Conservation (phyloP, 2,888 invertebrate species). For the Acleris literana region DNA sequence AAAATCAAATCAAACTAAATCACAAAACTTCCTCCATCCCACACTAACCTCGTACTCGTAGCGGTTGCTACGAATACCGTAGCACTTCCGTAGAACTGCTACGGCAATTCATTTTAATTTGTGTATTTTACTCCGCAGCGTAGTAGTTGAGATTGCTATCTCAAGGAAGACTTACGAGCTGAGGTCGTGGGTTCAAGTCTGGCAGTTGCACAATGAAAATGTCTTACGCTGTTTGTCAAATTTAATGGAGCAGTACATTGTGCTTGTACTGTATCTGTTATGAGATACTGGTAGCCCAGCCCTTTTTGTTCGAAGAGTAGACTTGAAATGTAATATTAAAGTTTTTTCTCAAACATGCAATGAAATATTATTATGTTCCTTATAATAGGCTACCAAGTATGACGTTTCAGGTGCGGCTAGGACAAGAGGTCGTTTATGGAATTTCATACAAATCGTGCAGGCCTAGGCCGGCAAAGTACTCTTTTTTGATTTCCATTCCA, state of each 20-base stretch:
- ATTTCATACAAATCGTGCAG: too few relatives aligned
- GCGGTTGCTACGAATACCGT: conserved; percentile 11
- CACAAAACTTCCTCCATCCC: neutral
- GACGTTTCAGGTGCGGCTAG: too few relatives aligned
- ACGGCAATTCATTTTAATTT: conserved; percentile 36
- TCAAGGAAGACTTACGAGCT: conserved; percentile 22
- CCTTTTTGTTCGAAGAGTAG: too few relatives aligned
- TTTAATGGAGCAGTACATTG: conserved; percentile 7
- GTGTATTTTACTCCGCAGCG: conserved; percentile 25
- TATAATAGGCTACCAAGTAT: too few relatives aligned
- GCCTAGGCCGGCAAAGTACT: too few relatives aligned
- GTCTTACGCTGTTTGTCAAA: conserved; percentile 24
- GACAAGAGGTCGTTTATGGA: too few relatives aligned
- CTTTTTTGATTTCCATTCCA: too few relatives aligned
- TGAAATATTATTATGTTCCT: too few relatives aligned
- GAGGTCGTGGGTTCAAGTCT: conserved; percentile 28
- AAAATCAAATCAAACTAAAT: conserved; percentile 13
- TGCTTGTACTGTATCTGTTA: too few relatives aligned
- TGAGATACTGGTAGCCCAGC: too few relatives aligned
- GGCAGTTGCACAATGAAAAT: conserved; percentile 28
- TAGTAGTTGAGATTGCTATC: conserved; percentile 28
- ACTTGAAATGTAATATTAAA: too few relatives aligned
- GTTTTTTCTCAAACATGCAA: too few relatives aligned
- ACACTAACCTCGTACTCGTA: conserved; percentile 6
- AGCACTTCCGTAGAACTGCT: conserved; percentile 28